Evolutionary conservation across 1,140 invertebrate species (phyloP).

Genomic region (Rhyzopertha dominica): DNA sequence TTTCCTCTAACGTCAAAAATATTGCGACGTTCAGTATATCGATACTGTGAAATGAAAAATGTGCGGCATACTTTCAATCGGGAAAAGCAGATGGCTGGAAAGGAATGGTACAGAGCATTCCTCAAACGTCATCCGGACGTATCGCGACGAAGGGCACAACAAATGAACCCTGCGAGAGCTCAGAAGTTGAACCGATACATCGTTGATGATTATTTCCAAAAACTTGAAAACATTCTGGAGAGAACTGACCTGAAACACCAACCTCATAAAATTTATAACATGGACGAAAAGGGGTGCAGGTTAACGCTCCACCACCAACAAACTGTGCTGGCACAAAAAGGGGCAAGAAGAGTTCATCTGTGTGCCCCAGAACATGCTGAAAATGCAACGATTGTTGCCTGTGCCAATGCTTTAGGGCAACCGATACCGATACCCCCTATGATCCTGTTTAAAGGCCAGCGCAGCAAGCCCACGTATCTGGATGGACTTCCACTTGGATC

Average conservation of each 20-base stretch:
- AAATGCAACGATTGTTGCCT: conserved; percentile 40
- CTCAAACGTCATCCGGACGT: conserved; percentile 28
- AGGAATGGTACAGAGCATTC: conserved; percentile 31
- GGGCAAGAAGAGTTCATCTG: conserved; percentile 34
- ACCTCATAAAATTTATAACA: conserved; percentile 38
- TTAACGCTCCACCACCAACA: conserved; percentile 41
- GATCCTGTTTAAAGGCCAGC: conserved; percentile 43
- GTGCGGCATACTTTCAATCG: conserved; percentile 30
- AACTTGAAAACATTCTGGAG: conserved; percentile 14
- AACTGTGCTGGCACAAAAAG: conserved; percentile 32
- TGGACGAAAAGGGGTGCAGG: conserved; percentile 46
- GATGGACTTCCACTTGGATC: conserved; percentile 36
- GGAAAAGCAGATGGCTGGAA: conserved; percentile 20
- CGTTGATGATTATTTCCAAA: conserved; percentile 12
- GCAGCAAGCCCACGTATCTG: conserved; percentile 31
- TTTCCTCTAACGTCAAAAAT: too few relatives aligned
- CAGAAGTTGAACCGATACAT: conserved; percentile 1
- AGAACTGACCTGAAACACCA: conserved; percentile 19
- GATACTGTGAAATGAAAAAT: conserved; percentile 23
- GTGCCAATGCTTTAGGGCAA: conserved; percentile 39
- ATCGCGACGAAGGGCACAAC: conserved; percentile 7
- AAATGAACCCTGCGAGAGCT: conserved; percentile 4
- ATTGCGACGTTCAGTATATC: too few relatives aligned
- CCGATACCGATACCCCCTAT: conserved; percentile 39
- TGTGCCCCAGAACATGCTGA: conserved; percentile 36